These are phyloP conservation scores for Glareola pratincola DNA, from an alignment of 2,113 vertebrate species.

Conservation along the genomic window DNA sequence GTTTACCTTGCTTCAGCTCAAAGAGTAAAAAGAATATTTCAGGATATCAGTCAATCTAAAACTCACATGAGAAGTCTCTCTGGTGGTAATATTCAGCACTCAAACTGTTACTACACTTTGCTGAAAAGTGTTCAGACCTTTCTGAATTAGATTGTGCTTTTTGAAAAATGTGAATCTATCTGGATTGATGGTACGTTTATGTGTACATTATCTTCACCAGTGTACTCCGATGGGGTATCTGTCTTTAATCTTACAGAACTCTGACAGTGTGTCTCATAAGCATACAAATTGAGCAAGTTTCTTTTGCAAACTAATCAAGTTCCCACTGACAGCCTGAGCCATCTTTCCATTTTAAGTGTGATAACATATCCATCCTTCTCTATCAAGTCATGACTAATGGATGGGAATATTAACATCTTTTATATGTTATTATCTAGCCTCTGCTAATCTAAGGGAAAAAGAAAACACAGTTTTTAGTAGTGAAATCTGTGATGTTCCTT, in stretches of 20 bases:
- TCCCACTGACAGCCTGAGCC: slow-evolving; percentile 27
- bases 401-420: slow-evolving; percentile 15
- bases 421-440: background rate
- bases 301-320: slow-evolving; percentile 48
- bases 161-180: slow-evolving; percentile 39
- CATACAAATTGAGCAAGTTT: slow-evolving; percentile 58
- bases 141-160: slow-evolving; percentile 29
- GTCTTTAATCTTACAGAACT: slow-evolving; percentile 45
- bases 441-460: slow-evolving; percentile 7
- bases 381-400: slow-evolving; percentile 31
- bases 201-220: slow-evolving; percentile 36
- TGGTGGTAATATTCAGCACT: background rate
- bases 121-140: background rate
- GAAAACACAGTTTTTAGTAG: background rate
- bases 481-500: background rate
- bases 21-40: background rate
- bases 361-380: slow-evolving; percentile 33
- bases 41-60: background rate
- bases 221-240: slow-evolving; percentile 25
- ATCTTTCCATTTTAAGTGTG: slow-evolving; percentile 50
- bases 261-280: slow-evolving; percentile 57
- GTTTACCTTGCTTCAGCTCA: background rate
- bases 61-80: background rate
- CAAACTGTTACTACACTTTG: background rate
- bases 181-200: slow-evolving; percentile 45